Evolutionary conservation across 1,140 invertebrate genomes (phyloP), one percentile per base, ranked within the genome.

Genomic region (Marisa cornuarietis): DNA sequence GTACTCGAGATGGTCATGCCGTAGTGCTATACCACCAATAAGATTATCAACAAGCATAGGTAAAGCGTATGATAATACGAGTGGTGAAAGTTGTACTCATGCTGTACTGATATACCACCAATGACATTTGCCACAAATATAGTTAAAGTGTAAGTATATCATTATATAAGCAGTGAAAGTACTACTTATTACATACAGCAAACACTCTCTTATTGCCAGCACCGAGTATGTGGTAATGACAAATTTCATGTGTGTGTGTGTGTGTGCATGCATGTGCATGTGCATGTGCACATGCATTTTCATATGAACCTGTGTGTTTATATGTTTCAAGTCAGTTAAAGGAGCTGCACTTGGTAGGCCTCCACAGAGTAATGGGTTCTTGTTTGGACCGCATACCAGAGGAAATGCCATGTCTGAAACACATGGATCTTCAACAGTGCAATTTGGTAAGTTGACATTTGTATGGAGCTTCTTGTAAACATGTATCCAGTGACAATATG

Each of bases 361-460:
- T 76, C 3, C 74, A 76, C 26, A 26, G 74, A 22, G 26, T 76
- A 42, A 58, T 65, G 18, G 74, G 61, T 9, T 20, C n/a, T 61
- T 76, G 74, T 31, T 63, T 76, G 61, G 58, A 61, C 26, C n/a
- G 18, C 14, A 58, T 63, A 11, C 8, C 65, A 9, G 16, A 65
- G 13, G 49, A 14, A 26, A 76, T 76, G 74, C 9, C 58, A 13
- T 22, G 24, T 49, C 74, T 76, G 6, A 61, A 14, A 31, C 65
- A 76, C 74, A 62, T 76, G 58, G 42, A 26, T 63, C 65, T 76
- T 62, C 58, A 76, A 20, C 74, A 76, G 26, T 76, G 74, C 74
- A 76, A 76, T 22, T 61, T 65, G 74, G 74, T 76, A 63, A 0
- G 52, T 52, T 52, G 31, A 52, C 54, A 54, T 73, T 52, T 73